These are phyloP conservation scores for Lordiphosa mommai DNA, from an alignment of 1,140 invertebrate genomes.

Conservation along the genomic window DNA sequence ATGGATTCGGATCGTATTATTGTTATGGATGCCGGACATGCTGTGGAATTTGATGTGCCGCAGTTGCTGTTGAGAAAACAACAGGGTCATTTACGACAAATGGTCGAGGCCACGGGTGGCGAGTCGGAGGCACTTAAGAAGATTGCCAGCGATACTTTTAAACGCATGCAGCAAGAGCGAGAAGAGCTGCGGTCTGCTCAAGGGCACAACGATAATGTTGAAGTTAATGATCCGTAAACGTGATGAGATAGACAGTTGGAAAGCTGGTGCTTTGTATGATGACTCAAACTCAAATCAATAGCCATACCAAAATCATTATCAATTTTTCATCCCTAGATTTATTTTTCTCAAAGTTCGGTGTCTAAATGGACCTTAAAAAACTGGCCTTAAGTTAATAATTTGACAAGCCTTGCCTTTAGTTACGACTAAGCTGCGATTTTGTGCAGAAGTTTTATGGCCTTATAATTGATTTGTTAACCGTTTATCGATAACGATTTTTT, in stretches of 20 bases:
- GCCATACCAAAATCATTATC: constrained; percentile 34
- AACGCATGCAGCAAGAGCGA: constrained; percentile 39
- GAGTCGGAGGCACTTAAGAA: constrained; percentile 67
- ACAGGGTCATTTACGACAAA: constrained; percentile 37
- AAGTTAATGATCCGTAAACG: constrained; percentile 4
- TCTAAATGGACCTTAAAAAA: too few species aligned
- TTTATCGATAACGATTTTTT: background rate
- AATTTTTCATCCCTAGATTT: background rate
- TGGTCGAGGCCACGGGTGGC: constrained; percentile 67
- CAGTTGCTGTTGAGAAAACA: constrained; percentile 82
- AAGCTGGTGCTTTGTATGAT: constrained; percentile 10
- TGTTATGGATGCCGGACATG: constrained; percentile 83
- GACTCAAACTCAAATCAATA: constrained; percentile 3
- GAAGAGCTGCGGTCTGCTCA: constrained; percentile 20
- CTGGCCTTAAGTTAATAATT: too few species aligned
- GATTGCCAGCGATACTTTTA: constrained; percentile 54
- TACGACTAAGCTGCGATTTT: too few species aligned
- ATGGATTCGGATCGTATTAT: constrained; percentile 88
- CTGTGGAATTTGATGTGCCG: constrained; percentile 85
- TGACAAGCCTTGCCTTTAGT: too few species aligned
- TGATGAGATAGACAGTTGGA: background rate
- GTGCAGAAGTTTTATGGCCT: too few species aligned
- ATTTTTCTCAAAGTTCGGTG: too few species aligned
- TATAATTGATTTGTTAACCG: background rate
- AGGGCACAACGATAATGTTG: background rate